phyloP scores from a whole-genome alignment of 2,888 invertebrate genomes.

The Drosophila cracens region DNA sequence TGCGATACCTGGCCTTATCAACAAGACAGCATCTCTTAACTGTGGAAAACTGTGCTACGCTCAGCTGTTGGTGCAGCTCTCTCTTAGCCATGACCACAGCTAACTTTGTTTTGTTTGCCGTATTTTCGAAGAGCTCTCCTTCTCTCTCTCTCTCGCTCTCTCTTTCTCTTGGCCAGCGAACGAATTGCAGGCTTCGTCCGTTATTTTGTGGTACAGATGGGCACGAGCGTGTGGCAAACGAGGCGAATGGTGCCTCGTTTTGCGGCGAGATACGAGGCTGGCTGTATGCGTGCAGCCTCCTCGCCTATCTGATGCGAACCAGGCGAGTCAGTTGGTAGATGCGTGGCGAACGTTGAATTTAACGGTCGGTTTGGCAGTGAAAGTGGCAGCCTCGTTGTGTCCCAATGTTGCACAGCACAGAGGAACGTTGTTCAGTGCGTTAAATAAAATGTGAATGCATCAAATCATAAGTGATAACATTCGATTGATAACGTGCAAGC shows the following conservation, averaged over 20 bases:
- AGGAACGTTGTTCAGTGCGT: conserved; percentile 25
- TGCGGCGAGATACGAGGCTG: conserved; percentile 45
- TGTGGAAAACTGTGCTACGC: conserved; percentile 52
- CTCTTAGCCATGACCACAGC: conserved; percentile 55
- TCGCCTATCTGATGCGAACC: conserved; percentile 69
- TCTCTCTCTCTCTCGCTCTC: not conserved
- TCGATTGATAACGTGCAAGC: conserved; percentile 14
- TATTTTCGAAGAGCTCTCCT: conserved; percentile 6
- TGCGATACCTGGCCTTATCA: conserved; percentile 26
- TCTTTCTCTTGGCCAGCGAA: conserved; percentile 18
- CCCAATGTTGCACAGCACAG: conserved; percentile 11
- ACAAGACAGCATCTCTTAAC: not conserved
- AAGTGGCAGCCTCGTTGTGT: conserved; percentile 55
- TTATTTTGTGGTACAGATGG: conserved; percentile 26
- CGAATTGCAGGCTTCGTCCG: conserved; percentile 35
- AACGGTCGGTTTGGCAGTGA: conserved; percentile 83
- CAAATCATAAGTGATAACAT: conserved; percentile 33
- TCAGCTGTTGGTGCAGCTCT: conserved; percentile 34
- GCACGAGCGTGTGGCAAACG: conserved; percentile 25
- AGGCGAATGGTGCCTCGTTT: conserved; percentile 43
- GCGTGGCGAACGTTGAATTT: conserved; percentile 83
- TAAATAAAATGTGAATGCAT: conserved; percentile 3
- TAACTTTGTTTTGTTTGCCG: conserved; percentile 36
- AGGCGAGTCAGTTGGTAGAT: conserved; percentile 80
- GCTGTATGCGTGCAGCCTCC: conserved; percentile 63